phyloP scores from a whole-genome alignment of 2,797 vertebrate genomes.

The Danio tinwini region DNA sequence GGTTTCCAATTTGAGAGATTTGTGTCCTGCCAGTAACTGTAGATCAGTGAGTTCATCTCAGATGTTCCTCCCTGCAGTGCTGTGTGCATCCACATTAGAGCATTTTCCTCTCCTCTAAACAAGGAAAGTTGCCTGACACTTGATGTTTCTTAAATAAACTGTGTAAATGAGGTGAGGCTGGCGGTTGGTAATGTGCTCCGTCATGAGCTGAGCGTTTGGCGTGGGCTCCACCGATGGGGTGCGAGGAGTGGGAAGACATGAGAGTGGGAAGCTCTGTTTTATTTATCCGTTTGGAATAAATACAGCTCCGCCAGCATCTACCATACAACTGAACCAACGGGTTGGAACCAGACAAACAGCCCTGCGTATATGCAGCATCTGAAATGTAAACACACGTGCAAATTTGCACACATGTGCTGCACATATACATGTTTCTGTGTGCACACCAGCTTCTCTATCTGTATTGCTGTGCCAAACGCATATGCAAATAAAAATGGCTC shows the following conservation, averaged over 20 bases:
- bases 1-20: conserved; percentile 26
- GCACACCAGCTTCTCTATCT: too few relatives aligned
- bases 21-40: conserved; percentile 9
- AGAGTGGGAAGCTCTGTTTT: too few relatives aligned
- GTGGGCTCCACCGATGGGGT: not conserved
- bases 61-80: conserved; percentile 1
- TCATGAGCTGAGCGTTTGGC: conserved; percentile 7
- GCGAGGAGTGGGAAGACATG: not conserved
- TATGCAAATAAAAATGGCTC: too few relatives aligned
- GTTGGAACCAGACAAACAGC: too few relatives aligned
- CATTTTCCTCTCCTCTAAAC: not conserved
- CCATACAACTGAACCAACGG: too few relatives aligned
- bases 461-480: too few relatives aligned
- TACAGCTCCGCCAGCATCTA: too few relatives aligned
- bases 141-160: conserved; percentile 46
- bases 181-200: not conserved
- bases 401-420: too few relatives aligned
- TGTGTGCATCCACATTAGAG: not conserved
- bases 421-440: too few relatives aligned
- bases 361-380: too few relatives aligned
- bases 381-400: too few relatives aligned
- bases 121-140: conserved; percentile 32
- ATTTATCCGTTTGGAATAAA: too few relatives aligned
- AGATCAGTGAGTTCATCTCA: not conserved
- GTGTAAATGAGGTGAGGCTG: conserved; percentile 27